Evolutionary conservation across 1,140 invertebrate species (phyloP), one percentile per base, ranked within the genome.

Genomic region (Neodiprion fabricii): DNA sequence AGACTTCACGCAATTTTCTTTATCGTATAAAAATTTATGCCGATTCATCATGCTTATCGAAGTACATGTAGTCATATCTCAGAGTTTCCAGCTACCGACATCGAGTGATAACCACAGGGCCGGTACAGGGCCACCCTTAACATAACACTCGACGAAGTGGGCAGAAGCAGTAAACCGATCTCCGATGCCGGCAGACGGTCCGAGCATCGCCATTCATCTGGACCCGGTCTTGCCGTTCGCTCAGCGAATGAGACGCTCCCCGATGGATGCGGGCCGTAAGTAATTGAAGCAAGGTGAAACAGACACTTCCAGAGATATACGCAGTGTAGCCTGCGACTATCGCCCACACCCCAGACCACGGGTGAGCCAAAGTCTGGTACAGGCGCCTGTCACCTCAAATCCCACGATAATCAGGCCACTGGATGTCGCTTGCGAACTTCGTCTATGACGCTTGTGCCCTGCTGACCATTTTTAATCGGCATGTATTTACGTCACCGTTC

Each of bases 261-360:
- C 74, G 77, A 81, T 83, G 81, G 77, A 81, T 83, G 81, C 81
- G 81, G 81, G 81, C 71, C 76, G 77, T 83, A 81, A 83, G 80
- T 81, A 77, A 83, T 83, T 83, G 76, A 79, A 76, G 77, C 75
- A 48, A 69, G 4, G 67, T 69, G 67, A 69, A 69, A 69, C 67
- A 23, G 67, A 69, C 67, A 69, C 40, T 69, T 47, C 7, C 67
- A 21, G 40, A 69, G 14, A 69, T 23, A 23, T 47, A 69, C 53
- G 53, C 53, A 61, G 53, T 61, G 53, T 61, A 14, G 53, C 53
- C 8, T 61, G 5, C 53, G 53, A 61, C 53, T 17, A 17, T 61
- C 53, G 53, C 53, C n/a, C 53, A 12, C 5, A 8, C 4, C 53
- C n/a, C 53, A 40, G 1, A 40, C 28, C 28, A 40, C 28, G 28